Base-by-base conservation (phyloP, 2,113 vertebrate genomes). In the Brachirus orientalis region DNA sequence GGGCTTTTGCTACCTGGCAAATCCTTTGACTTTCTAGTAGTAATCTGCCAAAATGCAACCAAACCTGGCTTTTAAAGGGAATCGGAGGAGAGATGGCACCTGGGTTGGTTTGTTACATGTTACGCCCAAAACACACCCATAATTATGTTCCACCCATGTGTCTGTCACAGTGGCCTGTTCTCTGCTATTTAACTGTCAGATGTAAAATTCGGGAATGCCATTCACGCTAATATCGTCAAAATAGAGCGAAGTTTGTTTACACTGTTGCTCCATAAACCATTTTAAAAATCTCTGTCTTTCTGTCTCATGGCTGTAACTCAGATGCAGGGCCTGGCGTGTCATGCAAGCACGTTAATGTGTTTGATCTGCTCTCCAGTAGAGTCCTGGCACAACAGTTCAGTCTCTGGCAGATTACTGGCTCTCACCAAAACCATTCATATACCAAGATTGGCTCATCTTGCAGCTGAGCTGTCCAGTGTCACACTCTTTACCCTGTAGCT, bases 291-390 rank as follows among this genome's bases (percentile, higher is more conserved):
- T 33, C 0, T 9, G 41, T 13, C 63, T 37, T 38, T 9, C 43
- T 48, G 18, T 40, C 41, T 40, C 12, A 9, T 36, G 47, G 17
- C 58, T 44, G 38, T 13, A 10, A 56, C 10, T 46, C 44, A 9
- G 48, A 69, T n/a, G 41, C 45, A 11, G 41, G 51, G 45, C 18
- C 63, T 55, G 53, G 45, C 54, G 43, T 46, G n/a, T 45, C 56
- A 28, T 20, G 20, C 44, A 1, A 33, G 22, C 13, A 14, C 22
- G 22, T 22, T 50, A 63, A 64, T 72, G 43, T 55, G 58, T 62
- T 66, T 79, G 69, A 80, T 77, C 48, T 79, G 46, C 56, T 60
- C 20, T 70, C 72, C 63, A 54, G 60, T 40, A 35, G 19, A 36
- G 18, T 60, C 38, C 38, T 65, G 61, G 40, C 54, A 16, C 38